Percentiles rank a stretch among this genome's conserved stretches.
Evolutionary conservation across 2,888 invertebrate species (phyloP).

Genomic region (Lasioglossum calceatum): DNA sequence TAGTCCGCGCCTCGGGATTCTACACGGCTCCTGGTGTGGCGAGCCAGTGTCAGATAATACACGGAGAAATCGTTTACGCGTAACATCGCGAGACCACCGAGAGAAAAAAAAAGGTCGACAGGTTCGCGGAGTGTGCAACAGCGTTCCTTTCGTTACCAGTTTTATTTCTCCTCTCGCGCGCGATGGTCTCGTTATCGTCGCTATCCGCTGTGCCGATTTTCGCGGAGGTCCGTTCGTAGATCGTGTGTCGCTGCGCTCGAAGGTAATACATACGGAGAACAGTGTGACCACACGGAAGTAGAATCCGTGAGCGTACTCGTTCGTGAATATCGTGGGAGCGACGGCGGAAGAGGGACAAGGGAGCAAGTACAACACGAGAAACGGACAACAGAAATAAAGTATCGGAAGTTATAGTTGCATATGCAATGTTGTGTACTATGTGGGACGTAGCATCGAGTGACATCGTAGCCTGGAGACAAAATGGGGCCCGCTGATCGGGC

Average conservation of each 20-base stretch:
- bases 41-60: constrained; percentile 31
- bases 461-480: constrained; percentile 74
- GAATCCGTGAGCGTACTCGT: neutral
- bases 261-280: constrained; percentile 26
- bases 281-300: constrained; percentile 39
- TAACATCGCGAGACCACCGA: neutral
- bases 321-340: constrained; percentile 24
- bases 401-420: constrained; percentile 43
- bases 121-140: constrained; percentile 24
- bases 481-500: constrained; percentile 81
- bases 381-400: constrained; percentile 14
- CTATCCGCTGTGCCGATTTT: constrained; percentile 47
- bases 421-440: constrained; percentile 66
- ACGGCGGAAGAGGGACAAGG: constrained; percentile 7
- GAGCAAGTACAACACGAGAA: neutral
- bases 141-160: constrained; percentile 12
- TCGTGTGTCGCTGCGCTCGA: constrained; percentile 49
- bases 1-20: constrained; percentile 68
- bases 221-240: constrained; percentile 44
- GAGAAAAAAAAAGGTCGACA: neutral
- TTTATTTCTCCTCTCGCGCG: neutral
- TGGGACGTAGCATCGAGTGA: constrained; percentile 71
- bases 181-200: constrained; percentile 42
- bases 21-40: constrained; percentile 57
- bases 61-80: constrained; percentile 45